Base-by-base conservation (phyloP, 2,113 vertebrate genomes). In the Taurulus bubalis region DNA sequence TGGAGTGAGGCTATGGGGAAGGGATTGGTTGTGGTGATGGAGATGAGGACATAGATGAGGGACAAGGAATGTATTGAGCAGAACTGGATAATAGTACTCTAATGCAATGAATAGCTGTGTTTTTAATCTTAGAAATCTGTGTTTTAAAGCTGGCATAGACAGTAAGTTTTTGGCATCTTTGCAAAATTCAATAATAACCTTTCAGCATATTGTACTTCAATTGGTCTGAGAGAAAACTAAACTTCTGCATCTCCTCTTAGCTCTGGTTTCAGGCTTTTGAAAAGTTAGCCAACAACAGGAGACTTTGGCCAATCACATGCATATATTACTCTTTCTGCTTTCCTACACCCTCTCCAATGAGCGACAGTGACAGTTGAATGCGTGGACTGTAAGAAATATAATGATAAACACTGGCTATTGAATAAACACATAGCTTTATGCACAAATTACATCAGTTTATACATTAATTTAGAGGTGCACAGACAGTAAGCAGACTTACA, bases 31-130 rank as follows among this genome's bases (percentile, higher is more conserved):
- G 45, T 64, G 11, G 40, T 64, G 68, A 85, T 64, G 51, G 74
- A 69, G 66, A 79, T 75, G 63, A 83, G 62, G 45, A 75, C 79
- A 69, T 14, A n/a, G 36, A 81, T 63, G 16, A 67, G 47, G 49
- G 34, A 75, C 30, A 4, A 0, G 9, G 9, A 64, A 74, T 15
- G 24, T 45, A 73, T 7, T 73, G 55, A 68, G 59, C 5, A 56
- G 53, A 42, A 26, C 56, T 64, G 45, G n/a, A 2, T 74, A 66
- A 71, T 26, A 28, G 32, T 32, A 28, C 2, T 49, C 1, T 24
- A 36, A 42, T 63, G 34, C 49, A 55, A 3, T 16, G 40, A 69
- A 38, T 7, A 0, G 11, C 18, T 11, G 40, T 62, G 34, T 4
- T 38, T 68, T 65, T 38, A 36, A 9, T 8, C 1, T 58, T 49